Evolutionary conservation across 2,888 invertebrate genomes (phyloP), one percentile per base, ranked within the genome.

Genomic region (Odontomyia ornata): DNA sequence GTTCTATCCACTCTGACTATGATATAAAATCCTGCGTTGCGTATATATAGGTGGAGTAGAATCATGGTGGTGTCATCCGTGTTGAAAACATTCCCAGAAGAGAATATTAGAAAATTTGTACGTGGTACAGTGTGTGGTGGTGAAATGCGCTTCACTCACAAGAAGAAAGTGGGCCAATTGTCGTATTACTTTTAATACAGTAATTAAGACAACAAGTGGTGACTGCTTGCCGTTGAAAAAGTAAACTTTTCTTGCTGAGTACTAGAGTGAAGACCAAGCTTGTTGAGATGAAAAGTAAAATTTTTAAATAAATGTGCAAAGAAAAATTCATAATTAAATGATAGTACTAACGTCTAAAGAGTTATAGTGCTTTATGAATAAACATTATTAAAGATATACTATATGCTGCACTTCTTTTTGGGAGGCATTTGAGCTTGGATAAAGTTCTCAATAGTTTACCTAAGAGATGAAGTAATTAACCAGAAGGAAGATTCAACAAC

Each of bases 201-300:
- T 67, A 67, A 67, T 67, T 67, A 67, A 43, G 23, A 67, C 67
- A 43, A 67, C 67, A 67, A 64, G 64, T 64, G 64, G 64, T 28
- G 28, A 64, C 27, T 27, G n/a, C 30, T 60, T 60, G 5, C 9
- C 57, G 57, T 2, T 25, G 11, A 25, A 60, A 23, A 52, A 52
- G 52, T 18, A 9, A 4, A 3, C 5, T 36, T 52, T 52, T 18
- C 52, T 52, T 13, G 52, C 52, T 15, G 52, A 52, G 52, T 9
- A 52, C 36, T 36, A 5, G 36, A 36, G 36, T 36, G 36, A 36
- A 36, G 36, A 36, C 9, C 9, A 9, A 36, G 36, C 9, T 36
- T 36, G 9, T 9, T 36, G 9, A 36, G 9, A 36, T 13, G 52
- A 13, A 18, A 9, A 4, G 7, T 52, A 4, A 18, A 52, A 18